These are phyloP conservation scores for Amiota minor DNA, from an alignment of 2,888 invertebrate genomes.

Conservation along the genomic window DNA sequence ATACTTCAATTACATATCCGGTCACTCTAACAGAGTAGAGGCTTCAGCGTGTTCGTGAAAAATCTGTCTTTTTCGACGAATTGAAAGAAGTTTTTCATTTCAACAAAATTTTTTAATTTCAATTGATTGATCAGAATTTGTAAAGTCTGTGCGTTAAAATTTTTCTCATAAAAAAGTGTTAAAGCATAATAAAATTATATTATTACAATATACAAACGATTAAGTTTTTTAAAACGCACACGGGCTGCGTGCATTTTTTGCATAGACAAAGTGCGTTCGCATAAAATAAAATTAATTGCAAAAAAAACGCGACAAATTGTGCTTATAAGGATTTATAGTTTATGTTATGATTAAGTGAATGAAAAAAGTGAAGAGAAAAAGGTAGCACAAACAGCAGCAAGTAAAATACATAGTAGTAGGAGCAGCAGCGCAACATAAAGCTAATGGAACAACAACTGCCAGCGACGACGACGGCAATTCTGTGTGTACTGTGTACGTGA, in stretches of 20 bases:
- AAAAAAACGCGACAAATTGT: constrained; percentile 1
- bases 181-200: too few species aligned
- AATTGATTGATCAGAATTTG: too few species aligned
- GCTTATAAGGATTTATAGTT: constrained; percentile 23
- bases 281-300: neutral
- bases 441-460: neutral
- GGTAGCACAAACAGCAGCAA: constrained; percentile 5
- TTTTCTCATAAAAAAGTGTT: too few species aligned
- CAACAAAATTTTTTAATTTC: too few species aligned
- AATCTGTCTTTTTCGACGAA: too few species aligned
- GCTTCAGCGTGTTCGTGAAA: too few species aligned
- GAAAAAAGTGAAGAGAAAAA: neutral
- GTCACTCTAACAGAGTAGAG: too few species aligned
- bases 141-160: too few species aligned
- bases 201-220: too few species aligned
- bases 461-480: neutral
- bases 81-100: too few species aligned
- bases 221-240: neutral
- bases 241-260: constrained; percentile 4
- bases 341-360: constrained; percentile 24
- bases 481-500: constrained; percentile 31
- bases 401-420: neutral
- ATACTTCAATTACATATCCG: too few species aligned
- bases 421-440: neutral
- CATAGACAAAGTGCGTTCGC: neutral